These are phyloP conservation scores for Pandion haliaetus DNA, from an alignment of 2,113 vertebrate species.

Conservation along the genomic window DNA sequence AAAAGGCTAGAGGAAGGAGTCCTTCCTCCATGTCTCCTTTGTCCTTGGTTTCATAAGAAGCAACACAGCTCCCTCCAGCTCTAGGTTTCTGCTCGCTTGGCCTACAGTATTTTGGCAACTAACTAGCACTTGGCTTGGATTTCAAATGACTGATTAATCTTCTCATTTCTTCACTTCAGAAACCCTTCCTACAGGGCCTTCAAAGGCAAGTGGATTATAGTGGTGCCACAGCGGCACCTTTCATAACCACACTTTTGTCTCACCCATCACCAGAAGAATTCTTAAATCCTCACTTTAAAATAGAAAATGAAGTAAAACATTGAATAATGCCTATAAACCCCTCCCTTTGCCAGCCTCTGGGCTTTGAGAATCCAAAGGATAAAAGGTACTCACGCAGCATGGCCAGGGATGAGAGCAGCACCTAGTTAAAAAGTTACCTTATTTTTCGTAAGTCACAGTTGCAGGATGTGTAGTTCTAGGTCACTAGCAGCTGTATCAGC, in stretches of 20 bases:
- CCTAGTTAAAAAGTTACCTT: not conserved
- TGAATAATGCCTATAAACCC: not conserved
- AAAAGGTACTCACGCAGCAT: not conserved
- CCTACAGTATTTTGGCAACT: not conserved
- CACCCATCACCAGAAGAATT: not conserved
- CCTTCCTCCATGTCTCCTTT: not conserved
- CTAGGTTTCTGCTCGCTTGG: not conserved
- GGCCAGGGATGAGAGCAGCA: not conserved
- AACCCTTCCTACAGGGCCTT: not conserved
- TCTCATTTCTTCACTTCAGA: not conserved
- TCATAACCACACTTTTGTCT: not conserved
- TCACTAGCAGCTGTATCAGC: not conserved
- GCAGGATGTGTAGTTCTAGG: not conserved
- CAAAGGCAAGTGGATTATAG: not conserved
- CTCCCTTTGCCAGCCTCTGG: not conserved
- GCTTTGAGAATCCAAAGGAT: not conserved
- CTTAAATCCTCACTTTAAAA: not conserved
- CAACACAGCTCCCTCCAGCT: not conserved
- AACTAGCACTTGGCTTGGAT: not conserved
- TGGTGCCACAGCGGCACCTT: not conserved
- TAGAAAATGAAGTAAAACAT: not conserved
- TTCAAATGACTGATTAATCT: slow-evolving; percentile 6
- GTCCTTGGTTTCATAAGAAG: slow-evolving; percentile 7
- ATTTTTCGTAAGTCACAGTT: not conserved
- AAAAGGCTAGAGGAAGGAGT: not conserved